Conservation (phyloP, 1,140 invertebrate species). For the Leptoteleia sp. region DNA sequence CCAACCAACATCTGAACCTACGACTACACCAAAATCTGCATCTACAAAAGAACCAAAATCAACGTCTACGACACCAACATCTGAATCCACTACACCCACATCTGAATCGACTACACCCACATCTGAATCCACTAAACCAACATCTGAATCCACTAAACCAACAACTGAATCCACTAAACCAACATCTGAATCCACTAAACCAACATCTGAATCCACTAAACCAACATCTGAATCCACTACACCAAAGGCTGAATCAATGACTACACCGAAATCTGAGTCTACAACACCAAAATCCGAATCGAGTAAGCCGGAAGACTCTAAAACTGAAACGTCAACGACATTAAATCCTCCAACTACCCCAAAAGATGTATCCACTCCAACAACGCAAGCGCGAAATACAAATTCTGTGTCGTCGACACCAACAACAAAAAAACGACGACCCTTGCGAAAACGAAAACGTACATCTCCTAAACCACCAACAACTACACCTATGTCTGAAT, state of each 20-base stretch:
- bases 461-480: slow-evolving; percentile 29
- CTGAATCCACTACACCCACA: too few species aligned
- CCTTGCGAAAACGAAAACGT: slow-evolving; percentile 32
- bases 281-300: not conserved
- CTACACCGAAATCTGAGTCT: slow-evolving; percentile 10
- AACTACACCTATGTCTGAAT: slow-evolving; percentile 30
- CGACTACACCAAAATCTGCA: too few species aligned
- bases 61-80: too few species aligned
- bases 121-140: not conserved
- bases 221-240: slow-evolving; percentile 10
- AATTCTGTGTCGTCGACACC: not conserved
- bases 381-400: too few species aligned
- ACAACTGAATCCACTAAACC: too few species aligned
- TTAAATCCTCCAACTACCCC: too few species aligned
- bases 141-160: too few species aligned
- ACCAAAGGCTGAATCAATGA: slow-evolving; percentile 12
- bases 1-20: too few species aligned
- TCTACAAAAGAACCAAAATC: too few species aligned
- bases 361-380: not conserved
- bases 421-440: slow-evolving; percentile 37
- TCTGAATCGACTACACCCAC: slow-evolving; percentile 18
- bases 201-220: slow-evolving; percentile 14
- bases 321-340: not conserved
- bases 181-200: slow-evolving; percentile 7
- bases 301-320: not conserved